Conservation (phyloP, 1,140 invertebrate genomes). For the Holotrichia oblita region DNA sequence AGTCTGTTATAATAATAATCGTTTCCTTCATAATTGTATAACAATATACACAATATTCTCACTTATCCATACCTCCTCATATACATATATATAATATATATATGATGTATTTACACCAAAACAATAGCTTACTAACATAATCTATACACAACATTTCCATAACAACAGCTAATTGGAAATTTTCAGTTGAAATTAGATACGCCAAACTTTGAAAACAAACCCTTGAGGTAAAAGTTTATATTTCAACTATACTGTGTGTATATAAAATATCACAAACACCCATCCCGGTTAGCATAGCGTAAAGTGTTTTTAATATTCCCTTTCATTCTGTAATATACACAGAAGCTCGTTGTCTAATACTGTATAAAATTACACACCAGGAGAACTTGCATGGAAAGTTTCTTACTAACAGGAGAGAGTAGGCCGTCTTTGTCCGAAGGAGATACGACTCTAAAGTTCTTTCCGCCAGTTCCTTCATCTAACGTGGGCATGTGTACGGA, state of each 20-base stretch:
- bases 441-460: not conserved
- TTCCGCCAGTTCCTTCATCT: not conserved
- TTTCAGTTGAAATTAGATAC: not conserved
- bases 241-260: not conserved
- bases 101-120: too few species aligned
- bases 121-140: too few species aligned
- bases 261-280: not conserved
- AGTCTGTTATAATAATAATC: too few species aligned
- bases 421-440: not conserved
- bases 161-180: not conserved
- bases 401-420: not conserved
- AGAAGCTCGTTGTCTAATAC: not conserved
- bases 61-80: too few species aligned
- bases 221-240: not conserved
- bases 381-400: not conserved
- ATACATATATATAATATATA: too few species aligned
- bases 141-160: not conserved
- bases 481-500: not conserved
- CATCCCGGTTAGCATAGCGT: not conserved
- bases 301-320: conserved; percentile 16
- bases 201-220: not conserved
- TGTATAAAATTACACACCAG: not conserved
- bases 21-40: too few species aligned
- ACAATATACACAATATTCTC: too few species aligned
- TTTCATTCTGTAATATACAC: not conserved